phyloP scores from a whole-genome alignment of 2,888 invertebrate genomes.

The Lasioglossum zephyrum region DNA sequence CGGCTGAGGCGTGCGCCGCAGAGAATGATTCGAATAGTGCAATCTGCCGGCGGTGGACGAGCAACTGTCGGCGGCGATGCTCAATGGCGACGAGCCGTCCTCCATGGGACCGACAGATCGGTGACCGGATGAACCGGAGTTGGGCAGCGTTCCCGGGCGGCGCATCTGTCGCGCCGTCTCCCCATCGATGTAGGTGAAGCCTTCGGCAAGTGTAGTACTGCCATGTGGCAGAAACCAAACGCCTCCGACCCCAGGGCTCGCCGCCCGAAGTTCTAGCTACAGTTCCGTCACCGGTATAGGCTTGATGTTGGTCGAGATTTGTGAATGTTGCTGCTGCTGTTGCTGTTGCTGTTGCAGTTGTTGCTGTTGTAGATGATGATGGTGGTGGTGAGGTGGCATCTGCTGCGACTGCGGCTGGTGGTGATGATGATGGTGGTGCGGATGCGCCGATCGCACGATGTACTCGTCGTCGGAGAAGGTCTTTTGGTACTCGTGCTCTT shows the following conservation, averaged over 20 bases:
- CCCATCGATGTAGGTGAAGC: conserved; percentile 91
- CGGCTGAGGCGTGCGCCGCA: conserved; percentile 55
- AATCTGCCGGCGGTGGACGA: conserved; percentile 50
- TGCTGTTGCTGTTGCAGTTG: conserved; percentile 81
- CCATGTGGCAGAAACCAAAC: conserved; percentile 90
- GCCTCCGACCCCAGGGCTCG: conserved; percentile 88
- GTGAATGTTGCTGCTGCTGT: conserved; percentile 84
- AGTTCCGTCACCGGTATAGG: conserved; percentile 96
- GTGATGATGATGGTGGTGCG: conserved; percentile 85
- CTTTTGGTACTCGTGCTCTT: conserved; percentile 95
- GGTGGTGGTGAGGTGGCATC: conserved; percentile 82
- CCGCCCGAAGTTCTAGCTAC: conserved; percentile 98
- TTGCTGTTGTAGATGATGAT: conserved; percentile 77
- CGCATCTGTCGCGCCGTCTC: conserved; percentile 87
- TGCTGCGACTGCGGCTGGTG: conserved; percentile 82
- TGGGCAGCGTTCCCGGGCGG: conserved; percentile 83
- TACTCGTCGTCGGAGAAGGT: conserved; percentile 95
- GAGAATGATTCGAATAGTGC: conserved; percentile 75
- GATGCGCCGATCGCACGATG: conserved; percentile 88
- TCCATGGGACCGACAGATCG: conserved; percentile 51
- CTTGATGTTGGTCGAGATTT: conserved; percentile 84
- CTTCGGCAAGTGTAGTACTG: conserved; percentile 88
- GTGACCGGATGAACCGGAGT: conserved; percentile 62
- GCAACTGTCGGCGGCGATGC: conserved; percentile 51
- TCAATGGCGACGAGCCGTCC: conserved; percentile 47